Percentiles rank a stretch among this genome's conserved stretches.
Evolutionary conservation across 2,113 vertebrate species (phyloP).

Genomic region (Muntiacus muntjak): DNA sequence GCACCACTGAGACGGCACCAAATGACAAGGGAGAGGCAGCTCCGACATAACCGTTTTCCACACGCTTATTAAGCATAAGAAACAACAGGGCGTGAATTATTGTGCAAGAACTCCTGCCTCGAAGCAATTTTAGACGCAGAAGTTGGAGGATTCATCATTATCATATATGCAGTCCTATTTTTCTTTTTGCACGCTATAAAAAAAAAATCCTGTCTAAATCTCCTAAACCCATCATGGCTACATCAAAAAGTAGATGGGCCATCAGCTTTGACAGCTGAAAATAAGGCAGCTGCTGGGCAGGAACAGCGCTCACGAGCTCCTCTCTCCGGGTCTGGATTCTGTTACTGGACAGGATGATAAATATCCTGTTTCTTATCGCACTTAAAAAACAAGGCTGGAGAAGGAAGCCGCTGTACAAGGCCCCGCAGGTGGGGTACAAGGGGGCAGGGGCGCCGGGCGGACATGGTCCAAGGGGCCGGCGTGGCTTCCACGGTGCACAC

Average conservation of each 20-base stretch:
- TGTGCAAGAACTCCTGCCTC: slow-evolving; percentile 25
- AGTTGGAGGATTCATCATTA: slow-evolving; percentile 51
- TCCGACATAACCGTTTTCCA: not conserved
- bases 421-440: accelerated
- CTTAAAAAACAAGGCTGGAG: not conserved
- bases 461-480: not conserved
- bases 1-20: not conserved
- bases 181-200: slow-evolving; percentile 32
- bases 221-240: slow-evolving; percentile 43
- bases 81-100: slow-evolving; percentile 29
- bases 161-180: not conserved
- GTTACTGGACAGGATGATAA: not conserved
- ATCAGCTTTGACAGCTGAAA: slow-evolving; percentile 4
- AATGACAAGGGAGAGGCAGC: not conserved
- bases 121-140: slow-evolving; percentile 21
- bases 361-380: not conserved
- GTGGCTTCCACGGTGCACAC: accelerated
- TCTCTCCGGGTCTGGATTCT: not conserved
- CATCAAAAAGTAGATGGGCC: slow-evolving; percentile 48
- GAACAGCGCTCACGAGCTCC: not conserved
- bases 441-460: not conserved
- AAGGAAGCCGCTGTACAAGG: not conserved
- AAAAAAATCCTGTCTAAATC: slow-evolving; percentile 46
- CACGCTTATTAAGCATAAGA: slow-evolving; percentile 35
- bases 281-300: slow-evolving; percentile 1